A percentile compares a stretch with the other conserved stretches of the same genome.
phyloP scores from a whole-genome alignment of 2,888 invertebrate species.

The Apodemia mormo region DNA sequence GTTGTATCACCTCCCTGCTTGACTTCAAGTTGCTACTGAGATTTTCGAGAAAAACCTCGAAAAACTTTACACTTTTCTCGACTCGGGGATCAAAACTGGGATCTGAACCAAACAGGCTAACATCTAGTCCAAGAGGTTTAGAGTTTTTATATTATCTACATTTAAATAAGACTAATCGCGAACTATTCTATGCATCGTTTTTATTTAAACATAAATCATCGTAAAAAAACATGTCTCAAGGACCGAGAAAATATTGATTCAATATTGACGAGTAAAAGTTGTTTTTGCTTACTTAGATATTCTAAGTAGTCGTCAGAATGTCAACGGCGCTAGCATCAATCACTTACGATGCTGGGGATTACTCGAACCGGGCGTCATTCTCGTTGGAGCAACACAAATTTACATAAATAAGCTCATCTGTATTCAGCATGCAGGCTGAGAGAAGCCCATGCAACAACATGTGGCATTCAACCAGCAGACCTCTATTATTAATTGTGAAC shows the following conservation, averaged over 20 bases:
- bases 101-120: too few relatives aligned
- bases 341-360: conserved; percentile 70
- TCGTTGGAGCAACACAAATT: conserved; percentile 63
- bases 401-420: conserved; percentile 79
- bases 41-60: too few relatives aligned
- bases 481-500: conserved; percentile 77
- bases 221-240: too few relatives aligned
- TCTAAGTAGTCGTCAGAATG: conserved; percentile 46
- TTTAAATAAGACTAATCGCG: too few relatives aligned
- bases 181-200: too few relatives aligned
- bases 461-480: conserved; percentile 75
- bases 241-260: not conserved
- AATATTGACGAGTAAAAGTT: not conserved
- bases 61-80: too few relatives aligned
- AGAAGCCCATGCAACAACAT: conserved; percentile 75
- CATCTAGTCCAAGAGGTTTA: too few relatives aligned
- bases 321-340: conserved; percentile 69
- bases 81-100: too few relatives aligned
- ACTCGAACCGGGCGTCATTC: conserved; percentile 64
- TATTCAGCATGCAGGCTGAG: conserved; percentile 70
- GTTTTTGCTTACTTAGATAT: conserved; percentile 12
- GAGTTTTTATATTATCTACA: too few relatives aligned
- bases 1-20: too few relatives aligned
- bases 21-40: too few relatives aligned
- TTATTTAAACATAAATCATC: too few relatives aligned